phyloP scores from a whole-genome alignment of 2,797 vertebrate species.

The Chiroxiphia lanceolata region DNA sequence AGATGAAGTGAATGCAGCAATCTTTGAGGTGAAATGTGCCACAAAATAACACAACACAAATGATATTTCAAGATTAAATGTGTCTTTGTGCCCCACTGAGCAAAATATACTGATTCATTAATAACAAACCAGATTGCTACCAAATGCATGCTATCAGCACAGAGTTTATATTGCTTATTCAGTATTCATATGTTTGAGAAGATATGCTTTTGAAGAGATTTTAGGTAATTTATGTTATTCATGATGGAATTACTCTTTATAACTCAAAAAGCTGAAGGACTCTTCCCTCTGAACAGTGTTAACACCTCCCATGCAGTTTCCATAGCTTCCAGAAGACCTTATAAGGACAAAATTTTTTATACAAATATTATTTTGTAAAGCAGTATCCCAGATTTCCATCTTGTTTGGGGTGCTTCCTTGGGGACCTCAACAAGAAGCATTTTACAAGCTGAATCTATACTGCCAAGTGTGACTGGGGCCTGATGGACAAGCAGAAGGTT shows the following conservation, averaged over 20 bases:
- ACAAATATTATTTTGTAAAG: background rate
- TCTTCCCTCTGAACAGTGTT: background rate
- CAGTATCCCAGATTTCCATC: background rate
- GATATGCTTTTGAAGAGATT: background rate
- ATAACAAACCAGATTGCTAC: conserved; percentile 3
- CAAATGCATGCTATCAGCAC: background rate
- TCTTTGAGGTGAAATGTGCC: conserved; percentile 23
- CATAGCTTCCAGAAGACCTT: background rate
- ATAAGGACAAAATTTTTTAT: background rate
- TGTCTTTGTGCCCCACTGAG: background rate
- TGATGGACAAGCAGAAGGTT: background rate
- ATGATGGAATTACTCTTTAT: background rate
- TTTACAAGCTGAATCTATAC: background rate
- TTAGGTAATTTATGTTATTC: background rate
- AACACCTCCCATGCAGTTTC: background rate
- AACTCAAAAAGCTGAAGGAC: background rate
- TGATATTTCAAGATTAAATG: conserved; percentile 17
- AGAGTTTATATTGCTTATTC: background rate
- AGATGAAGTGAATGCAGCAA: background rate
- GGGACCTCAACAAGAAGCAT: background rate
- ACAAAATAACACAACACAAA: conserved; percentile 4
- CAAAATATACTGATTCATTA: conserved; percentile 24
- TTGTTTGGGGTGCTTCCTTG: background rate
- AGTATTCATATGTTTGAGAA: background rate
- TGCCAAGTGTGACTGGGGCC: background rate